Evolutionary conservation across 2,113 vertebrate genomes (phyloP), one percentile per base, ranked within the genome.

Genomic region (Coreoperca whiteheadi): DNA sequence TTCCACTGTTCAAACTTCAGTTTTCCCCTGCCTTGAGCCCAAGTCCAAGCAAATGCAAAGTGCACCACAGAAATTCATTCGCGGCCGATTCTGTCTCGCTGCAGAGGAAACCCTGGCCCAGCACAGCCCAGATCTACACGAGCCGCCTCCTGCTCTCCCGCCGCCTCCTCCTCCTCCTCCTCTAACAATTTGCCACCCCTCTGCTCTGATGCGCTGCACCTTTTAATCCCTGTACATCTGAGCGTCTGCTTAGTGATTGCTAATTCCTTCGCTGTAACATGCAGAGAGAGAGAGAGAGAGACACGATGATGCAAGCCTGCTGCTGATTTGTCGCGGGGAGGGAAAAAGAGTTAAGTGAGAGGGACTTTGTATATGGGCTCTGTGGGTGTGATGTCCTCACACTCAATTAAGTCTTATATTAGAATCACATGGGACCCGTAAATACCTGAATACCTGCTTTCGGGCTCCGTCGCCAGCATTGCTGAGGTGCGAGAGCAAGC

Each of bases 161-260:
- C 39, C 48, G 0, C 70, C 34, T 53, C 28, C 41, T 37, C 12
- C 65, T 25, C 64, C 11, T 12, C 8, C 0, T 3, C 41, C 53
- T 69, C 18, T 50, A 59, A 84, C 82, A 88, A 87, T 91, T 92
- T 91, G 73, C 56, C 61, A 46, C 81, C 79, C 28, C 66, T 78
- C 23, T 64, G 78, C 79, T 73, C 73, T 28, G 57, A 74, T 65
- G 51, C 51, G 6, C 57, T 46, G 32, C 73, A 72, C 79, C 66
- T 74, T 87, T 86, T 88, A 91, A 91, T 92, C 86, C 91, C 46
- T 11, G 30, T 54, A 77, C 73, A 88, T 84, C 75, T 61, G 76
- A 64, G 75, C 37, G 79, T 63, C 14, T 8, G 57, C 66, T 61
- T 82, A 60, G 91, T 76, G 83, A 84, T 18, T 56, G 43, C 63